A percentile compares a stretch with the other conserved stretches of the same genome.
phyloP scores from a whole-genome alignment of 1,140 invertebrate species.

The Cyphomyrmex costatus region DNA sequence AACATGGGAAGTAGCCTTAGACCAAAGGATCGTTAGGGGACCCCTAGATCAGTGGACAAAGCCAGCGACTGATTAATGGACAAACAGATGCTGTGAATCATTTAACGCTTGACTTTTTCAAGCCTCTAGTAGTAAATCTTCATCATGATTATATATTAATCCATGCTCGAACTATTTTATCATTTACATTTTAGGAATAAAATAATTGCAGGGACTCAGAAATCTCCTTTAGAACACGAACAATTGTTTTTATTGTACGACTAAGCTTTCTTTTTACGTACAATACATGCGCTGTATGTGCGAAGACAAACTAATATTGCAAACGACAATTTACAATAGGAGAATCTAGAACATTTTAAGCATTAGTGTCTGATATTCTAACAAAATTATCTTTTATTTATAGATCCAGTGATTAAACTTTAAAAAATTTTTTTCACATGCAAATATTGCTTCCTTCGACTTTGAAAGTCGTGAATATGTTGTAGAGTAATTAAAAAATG shows the following conservation, averaged over 20 bases:
- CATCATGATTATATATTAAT: slow-evolving; percentile 65
- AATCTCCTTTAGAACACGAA: slow-evolving; percentile 30
- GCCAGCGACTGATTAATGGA: slow-evolving; percentile 69
- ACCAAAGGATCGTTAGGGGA: slow-evolving; percentile 47
- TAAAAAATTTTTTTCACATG: background rate
- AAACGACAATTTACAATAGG: background rate
- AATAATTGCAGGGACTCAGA: slow-evolving; percentile 71
- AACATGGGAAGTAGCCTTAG: slow-evolving; percentile 25
- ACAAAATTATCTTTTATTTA: background rate
- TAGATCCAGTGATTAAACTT: background rate
- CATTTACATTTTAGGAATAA: slow-evolving; percentile 64
- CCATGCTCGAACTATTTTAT: slow-evolving; percentile 76
- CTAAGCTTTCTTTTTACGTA: background rate
- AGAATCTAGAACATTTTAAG: background rate
- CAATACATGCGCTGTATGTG: background rate
- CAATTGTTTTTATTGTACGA: slow-evolving; percentile 13
- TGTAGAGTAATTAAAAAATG: background rate
- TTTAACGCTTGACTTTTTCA: slow-evolving; percentile 75
- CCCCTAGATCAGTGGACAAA: slow-evolving; percentile 47
- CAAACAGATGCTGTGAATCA: slow-evolving; percentile 71
- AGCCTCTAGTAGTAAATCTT: slow-evolving; percentile 71
- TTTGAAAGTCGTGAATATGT: background rate
- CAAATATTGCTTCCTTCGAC: background rate
- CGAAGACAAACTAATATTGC: background rate
- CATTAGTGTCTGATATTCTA: background rate